These are phyloP conservation scores for Mustela lutreola DNA, from an alignment of 2,113 vertebrate genomes.

Conservation along the genomic window DNA sequence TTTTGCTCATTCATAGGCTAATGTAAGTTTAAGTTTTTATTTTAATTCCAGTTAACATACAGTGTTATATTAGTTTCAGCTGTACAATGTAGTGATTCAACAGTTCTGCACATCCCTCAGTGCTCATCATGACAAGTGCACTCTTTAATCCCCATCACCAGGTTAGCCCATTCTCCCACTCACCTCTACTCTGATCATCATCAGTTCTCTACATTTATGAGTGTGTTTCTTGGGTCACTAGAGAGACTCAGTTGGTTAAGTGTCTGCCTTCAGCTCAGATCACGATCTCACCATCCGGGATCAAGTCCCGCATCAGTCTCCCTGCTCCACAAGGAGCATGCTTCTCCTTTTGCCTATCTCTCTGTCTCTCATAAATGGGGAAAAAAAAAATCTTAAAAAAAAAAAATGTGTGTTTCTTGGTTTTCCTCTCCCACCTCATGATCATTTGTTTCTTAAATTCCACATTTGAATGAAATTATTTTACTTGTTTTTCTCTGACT, in stretches of 20 bases:
- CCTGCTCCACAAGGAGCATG: too few relatives aligned
- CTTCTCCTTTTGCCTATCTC: too few relatives aligned
- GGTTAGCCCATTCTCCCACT: neutral
- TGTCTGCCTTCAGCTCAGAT: too few relatives aligned
- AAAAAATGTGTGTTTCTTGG: neutral
- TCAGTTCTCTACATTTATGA: neutral
- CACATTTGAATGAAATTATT: neutral
- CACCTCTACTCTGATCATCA: neutral
- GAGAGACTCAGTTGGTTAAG: too few relatives aligned
- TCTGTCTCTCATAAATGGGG: too few relatives aligned
- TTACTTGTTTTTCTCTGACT: neutral
- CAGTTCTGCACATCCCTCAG: neutral
- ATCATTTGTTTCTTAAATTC: neutral
- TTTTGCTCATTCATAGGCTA: neutral
- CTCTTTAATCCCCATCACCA: neutral
- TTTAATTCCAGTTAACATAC: neutral
- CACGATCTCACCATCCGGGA: too few relatives aligned
- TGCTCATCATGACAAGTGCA: neutral
- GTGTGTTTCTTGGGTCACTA: neutral
- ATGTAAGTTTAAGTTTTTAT: neutral
- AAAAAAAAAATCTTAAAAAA: neutral
- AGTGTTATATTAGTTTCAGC: neutral
- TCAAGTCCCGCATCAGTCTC: too few relatives aligned
- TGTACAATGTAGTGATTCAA: neutral
- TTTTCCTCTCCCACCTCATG: neutral